These are phyloP conservation scores for Cheumatopsyche charites DNA, from an alignment of 1,140 invertebrate genomes.

Conservation along the genomic window DNA sequence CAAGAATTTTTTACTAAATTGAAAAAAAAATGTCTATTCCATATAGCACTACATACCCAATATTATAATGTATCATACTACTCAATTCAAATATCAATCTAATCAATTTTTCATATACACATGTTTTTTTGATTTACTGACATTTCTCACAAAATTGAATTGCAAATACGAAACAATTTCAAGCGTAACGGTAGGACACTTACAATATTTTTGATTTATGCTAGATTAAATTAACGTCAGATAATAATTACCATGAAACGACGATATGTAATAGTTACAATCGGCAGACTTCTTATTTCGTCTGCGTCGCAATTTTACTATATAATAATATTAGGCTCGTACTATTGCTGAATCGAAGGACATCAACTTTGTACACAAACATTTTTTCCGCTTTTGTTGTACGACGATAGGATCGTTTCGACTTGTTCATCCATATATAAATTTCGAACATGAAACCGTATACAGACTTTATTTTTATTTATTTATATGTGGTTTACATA, in stretches of 20 bases:
- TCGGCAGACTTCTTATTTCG: background rate
- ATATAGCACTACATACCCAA: no score
- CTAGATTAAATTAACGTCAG: no score
- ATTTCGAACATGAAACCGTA: constrained; percentile 19
- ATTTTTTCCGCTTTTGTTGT: constrained; percentile 22
- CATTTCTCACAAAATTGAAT: no score
- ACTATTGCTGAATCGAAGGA: constrained; percentile 7
- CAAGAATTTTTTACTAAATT: no score
- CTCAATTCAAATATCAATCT: no score
- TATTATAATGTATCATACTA: no score
- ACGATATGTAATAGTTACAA: background rate
- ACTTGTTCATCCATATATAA: constrained; percentile 22
- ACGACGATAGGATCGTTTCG: constrained; percentile 17
- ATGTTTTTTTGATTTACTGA: no score
- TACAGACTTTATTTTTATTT: constrained; percentile 1
- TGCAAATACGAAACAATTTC: no score
- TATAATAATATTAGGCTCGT: background rate
- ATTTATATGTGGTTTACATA: background rate
- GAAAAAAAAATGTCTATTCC: no score
- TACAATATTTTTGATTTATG: no score
- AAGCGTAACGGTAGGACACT: no score
- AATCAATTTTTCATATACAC: no score
- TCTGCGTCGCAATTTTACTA: constrained; percentile 10
- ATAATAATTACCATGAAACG: background rate
- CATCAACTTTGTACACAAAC: constrained; percentile 14